Conservation (phyloP, 1,140 invertebrate species). For the Trachymyrmex septentrionalis region DNA sequence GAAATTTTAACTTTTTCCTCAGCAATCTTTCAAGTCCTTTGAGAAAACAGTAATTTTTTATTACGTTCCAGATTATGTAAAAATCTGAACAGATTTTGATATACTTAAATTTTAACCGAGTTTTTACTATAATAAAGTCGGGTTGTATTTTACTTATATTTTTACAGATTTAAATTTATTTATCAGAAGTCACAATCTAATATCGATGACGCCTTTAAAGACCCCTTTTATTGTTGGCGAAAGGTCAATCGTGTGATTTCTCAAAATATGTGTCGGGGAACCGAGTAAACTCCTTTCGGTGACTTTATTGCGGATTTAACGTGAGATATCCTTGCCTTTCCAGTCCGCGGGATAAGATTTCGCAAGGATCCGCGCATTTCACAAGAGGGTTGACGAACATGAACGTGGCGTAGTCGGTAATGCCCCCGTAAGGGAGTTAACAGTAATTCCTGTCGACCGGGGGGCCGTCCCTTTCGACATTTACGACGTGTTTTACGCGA, state of each 20-base stretch:
- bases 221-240: no score
- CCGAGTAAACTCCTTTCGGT: background rate
- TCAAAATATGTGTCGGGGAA: background rate
- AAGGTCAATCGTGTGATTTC: background rate
- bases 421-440: slow-evolving; percentile 76
- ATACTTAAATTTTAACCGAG: no score
- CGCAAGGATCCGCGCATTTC: background rate
- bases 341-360: slow-evolving; percentile 28
- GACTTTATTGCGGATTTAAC: slow-evolving; percentile 42
- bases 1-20: no score
- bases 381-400: slow-evolving; percentile 5
- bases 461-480: slow-evolving; percentile 82
- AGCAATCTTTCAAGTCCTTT: no score
- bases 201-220: background rate
- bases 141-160: no score
- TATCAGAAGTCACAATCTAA: background rate
- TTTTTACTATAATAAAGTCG: no score
- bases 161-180: no score
- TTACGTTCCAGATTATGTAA: no score
- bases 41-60: no score
- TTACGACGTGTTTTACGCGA: slow-evolving; percentile 87
- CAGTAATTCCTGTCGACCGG: slow-evolving; percentile 79
- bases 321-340: background rate
- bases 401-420: slow-evolving; percentile 69
- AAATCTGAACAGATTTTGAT: no score